These are phyloP conservation scores for Lepus townsendii DNA, from an alignment of 2,797 vertebrate species.

Conservation along the genomic window DNA sequence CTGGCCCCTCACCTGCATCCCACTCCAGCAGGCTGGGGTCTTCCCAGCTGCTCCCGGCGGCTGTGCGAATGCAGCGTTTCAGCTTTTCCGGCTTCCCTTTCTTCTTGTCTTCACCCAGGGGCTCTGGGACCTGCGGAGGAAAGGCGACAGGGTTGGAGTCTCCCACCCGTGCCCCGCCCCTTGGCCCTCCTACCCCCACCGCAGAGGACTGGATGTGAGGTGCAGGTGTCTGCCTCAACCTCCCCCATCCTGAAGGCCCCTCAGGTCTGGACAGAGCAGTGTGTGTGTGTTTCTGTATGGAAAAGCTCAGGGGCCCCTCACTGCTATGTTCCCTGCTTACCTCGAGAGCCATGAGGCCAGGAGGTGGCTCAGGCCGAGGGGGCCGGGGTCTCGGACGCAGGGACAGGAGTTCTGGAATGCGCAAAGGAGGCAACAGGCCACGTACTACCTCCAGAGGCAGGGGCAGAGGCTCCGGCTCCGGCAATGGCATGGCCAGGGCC, in stretches of 20 bases:
- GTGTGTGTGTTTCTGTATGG: not conserved
- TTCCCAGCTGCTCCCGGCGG: slow-evolving; percentile 95
- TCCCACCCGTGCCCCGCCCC: not conserved
- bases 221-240: not conserved
- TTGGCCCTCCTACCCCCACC: not conserved
- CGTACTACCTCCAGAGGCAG: slow-evolving; percentile 86
- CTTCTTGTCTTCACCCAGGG: slow-evolving; percentile 93
- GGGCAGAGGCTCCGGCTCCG: slow-evolving; percentile 91
- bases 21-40: slow-evolving; percentile 94
- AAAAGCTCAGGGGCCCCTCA: not conserved
- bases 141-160: not conserved
- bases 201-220: not conserved
- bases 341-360: slow-evolving; percentile 84
- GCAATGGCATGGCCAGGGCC: slow-evolving; percentile 85
- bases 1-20: slow-evolving; percentile 91
- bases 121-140: slow-evolving; percentile 89
- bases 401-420: slow-evolving; percentile 84
- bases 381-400: slow-evolving; percentile 81
- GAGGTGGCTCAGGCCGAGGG: slow-evolving; percentile 82
- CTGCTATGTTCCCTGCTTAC: slow-evolving; percentile 64
- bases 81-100: slow-evolving; percentile 92
- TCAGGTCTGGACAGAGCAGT: not conserved
- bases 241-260: not conserved
- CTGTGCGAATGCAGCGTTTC: slow-evolving; percentile 95
- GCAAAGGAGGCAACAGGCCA: slow-evolving; percentile 77